These are phyloP conservation scores for Catharus minimus DNA, from an alignment of 2,113 vertebrate genomes.

Conservation along the genomic window DNA sequence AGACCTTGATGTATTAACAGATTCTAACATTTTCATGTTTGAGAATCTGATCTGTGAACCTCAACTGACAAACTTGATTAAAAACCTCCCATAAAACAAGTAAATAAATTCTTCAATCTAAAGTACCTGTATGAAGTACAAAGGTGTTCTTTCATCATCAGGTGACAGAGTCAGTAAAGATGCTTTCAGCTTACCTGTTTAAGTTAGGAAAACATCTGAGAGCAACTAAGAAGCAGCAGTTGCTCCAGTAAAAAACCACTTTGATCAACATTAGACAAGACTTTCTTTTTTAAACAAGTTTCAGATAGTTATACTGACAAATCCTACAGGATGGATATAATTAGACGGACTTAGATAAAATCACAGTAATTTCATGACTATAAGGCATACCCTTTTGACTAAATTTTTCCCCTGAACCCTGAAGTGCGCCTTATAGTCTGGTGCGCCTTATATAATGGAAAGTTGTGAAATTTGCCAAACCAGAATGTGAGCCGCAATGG, in stretches of 20 bases:
- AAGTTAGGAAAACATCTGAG: neutral
- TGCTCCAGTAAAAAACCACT: neutral
- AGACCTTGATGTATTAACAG: neutral
- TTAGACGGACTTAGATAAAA: neutral
- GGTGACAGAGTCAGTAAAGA: neutral
- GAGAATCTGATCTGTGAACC: neutral
- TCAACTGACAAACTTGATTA: neutral
- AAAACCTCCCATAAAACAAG: neutral
- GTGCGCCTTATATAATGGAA: too few species aligned
- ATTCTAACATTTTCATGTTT: neutral
- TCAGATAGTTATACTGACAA: neutral
- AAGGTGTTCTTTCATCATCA: neutral
- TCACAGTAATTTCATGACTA: too few species aligned
- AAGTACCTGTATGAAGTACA: neutral
- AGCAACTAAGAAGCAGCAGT: neutral
- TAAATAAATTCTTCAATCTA: neutral
- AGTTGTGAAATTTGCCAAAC: too few species aligned
- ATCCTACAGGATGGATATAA: neutral
- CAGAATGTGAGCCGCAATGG: too few species aligned
- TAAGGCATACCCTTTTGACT: too few species aligned
- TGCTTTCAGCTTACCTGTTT: neutral
- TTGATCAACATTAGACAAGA: neutral
- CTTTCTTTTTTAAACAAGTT: neutral
- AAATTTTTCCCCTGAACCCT: too few species aligned
- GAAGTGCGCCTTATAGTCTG: too few species aligned